A percentile compares a stretch with the other conserved stretches of the same genome.
Evolutionary conservation across 2,797 vertebrate species (phyloP).

Genomic region (Peromyscus eremicus): DNA sequence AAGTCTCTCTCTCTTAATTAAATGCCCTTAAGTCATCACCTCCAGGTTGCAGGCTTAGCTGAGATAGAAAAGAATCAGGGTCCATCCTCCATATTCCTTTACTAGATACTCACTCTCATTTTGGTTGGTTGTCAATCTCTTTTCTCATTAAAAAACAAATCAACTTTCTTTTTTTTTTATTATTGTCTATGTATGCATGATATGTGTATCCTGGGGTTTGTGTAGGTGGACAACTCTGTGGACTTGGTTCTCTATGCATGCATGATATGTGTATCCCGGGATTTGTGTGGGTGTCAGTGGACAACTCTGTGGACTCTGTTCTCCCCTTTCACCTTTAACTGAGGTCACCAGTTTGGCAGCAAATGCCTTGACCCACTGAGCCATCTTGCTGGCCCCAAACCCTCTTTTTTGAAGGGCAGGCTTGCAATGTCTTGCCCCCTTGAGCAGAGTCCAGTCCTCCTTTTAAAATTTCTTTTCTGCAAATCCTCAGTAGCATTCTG

Average conservation of each 20-base stretch:
- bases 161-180: neutral
- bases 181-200: neutral
- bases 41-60: neutral
- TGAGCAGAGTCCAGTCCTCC: neutral
- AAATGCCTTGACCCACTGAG: neutral
- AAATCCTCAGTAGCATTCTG: neutral
- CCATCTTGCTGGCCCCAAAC: neutral
- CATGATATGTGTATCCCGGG: neutral
- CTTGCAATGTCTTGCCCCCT: neutral
- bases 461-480: neutral
- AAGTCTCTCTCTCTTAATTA: neutral
- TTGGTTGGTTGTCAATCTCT: neutral
- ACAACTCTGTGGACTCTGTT: neutral
- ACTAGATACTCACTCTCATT: rapidly evolving
- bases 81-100: too few relatives aligned
- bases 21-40: constrained; percentile 11
- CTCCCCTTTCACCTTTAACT: neutral
- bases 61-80: neutral
- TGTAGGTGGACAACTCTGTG: too few relatives aligned
- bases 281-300: neutral
- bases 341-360: neutral
- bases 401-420: neutral
- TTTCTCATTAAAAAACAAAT: neutral
- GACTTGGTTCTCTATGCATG: neutral
- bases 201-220: neutral